A percentile compares a stretch with the other conserved stretches of the same genome.
These are phyloP conservation scores for Etheostoma spectabile DNA, from an alignment of 2,113 vertebrate genomes.

Conservation along the genomic window DNA sequence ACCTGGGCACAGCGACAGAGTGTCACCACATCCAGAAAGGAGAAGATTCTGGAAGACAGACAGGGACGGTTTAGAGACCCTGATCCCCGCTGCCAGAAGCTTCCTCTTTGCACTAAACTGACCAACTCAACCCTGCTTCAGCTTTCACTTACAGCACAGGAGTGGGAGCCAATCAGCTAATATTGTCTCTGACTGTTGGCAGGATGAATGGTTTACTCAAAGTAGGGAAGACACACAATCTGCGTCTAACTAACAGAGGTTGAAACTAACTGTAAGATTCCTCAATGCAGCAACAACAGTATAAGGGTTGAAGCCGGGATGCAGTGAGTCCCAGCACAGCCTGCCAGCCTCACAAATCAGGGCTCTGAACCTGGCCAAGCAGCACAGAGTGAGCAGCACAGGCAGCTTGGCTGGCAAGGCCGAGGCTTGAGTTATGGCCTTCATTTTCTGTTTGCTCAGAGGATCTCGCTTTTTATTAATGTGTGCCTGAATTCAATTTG, in stretches of 20 bases:
- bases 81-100: slow-evolving; percentile 57
- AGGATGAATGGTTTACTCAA: slow-evolving; percentile 24
- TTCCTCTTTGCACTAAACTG: slow-evolving; percentile 40
- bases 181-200: slow-evolving; percentile 32
- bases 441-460: slow-evolving; percentile 71
- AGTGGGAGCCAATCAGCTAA: slow-evolving; percentile 40
- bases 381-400: slow-evolving; percentile 55
- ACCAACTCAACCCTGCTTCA: slow-evolving; percentile 23
- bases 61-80: slow-evolving; percentile 62
- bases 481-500: slow-evolving; percentile 58
- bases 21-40: slow-evolving; percentile 98
- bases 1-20: slow-evolving; percentile 99
- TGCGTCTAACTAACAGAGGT: slow-evolving; percentile 4
- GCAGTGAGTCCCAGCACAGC: slow-evolving; percentile 24
- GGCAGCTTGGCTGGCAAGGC: slow-evolving; percentile 47
- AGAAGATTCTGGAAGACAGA: slow-evolving; percentile 94
- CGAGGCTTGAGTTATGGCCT: slow-evolving; percentile 74
- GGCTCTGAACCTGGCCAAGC: slow-evolving; percentile 36
- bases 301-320: slow-evolving; percentile 7
- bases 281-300: slow-evolving; percentile 44
- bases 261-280: slow-evolving; percentile 5
- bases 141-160: slow-evolving; percentile 34
- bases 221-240: not conserved
- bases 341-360: slow-evolving; percentile 67
- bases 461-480: slow-evolving; percentile 8